Conservation (phyloP, 2,888 invertebrate genomes). For the Serrognathus titanus region DNA sequence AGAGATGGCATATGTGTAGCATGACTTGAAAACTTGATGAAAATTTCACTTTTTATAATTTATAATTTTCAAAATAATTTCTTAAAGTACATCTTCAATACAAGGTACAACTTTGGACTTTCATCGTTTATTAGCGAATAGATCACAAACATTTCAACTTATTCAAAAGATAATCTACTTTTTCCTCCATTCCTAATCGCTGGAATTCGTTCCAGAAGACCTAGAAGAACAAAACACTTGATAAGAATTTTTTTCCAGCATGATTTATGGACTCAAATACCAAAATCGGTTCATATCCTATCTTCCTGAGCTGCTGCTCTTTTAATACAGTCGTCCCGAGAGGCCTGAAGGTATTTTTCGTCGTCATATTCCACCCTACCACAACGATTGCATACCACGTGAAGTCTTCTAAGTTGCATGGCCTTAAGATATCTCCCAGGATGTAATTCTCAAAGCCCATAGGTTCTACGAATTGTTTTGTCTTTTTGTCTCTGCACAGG, state of each 20-base stretch:
- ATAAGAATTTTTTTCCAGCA: slow-evolving; percentile 2
- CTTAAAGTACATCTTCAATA: too few species aligned
- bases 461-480: slow-evolving; percentile 51
- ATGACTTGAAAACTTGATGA: too few species aligned
- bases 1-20: too few species aligned
- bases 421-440: slow-evolving; percentile 50
- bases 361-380: slow-evolving; percentile 60
- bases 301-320: slow-evolving; percentile 57
- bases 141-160: slow-evolving; percentile 12
- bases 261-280: slow-evolving; percentile 43
- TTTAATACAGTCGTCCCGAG: slow-evolving; percentile 62
- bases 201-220: slow-evolving; percentile 33
- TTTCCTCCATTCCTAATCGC: slow-evolving; percentile 22
- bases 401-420: slow-evolving; percentile 29
- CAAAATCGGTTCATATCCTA: slow-evolving; percentile 59
- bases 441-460: slow-evolving; percentile 50
- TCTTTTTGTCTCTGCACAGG: slow-evolving; percentile 47
- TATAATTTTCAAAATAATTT: too few species aligned
- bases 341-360: slow-evolving; percentile 51
- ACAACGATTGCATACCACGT: slow-evolving; percentile 59
- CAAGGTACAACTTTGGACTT: too few species aligned
- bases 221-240: slow-evolving; percentile 25
- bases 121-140: too few species aligned
- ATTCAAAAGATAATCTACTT: slow-evolving; percentile 26
- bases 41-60: too few species aligned